Conservation (phyloP, 1,140 invertebrate species). For the Drosophila oshimai region DNA sequence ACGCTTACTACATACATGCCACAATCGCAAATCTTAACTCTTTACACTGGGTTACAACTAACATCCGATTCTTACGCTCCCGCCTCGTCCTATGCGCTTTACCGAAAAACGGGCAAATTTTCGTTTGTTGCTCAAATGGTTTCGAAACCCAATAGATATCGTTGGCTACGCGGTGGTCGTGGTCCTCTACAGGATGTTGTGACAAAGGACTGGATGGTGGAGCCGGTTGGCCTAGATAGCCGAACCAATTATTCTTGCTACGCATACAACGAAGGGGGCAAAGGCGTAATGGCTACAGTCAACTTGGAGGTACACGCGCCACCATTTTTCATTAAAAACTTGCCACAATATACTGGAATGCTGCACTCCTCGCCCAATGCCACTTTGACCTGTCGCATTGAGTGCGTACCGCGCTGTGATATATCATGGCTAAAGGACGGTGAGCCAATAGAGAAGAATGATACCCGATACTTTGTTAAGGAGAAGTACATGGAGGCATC, state of each 20-base stretch:
- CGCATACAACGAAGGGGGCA: conserved; percentile 91
- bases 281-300: conserved; percentile 88
- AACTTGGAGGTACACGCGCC: conserved; percentile 92
- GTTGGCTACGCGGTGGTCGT: conserved; percentile 89
- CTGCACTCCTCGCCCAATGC: conserved; percentile 87
- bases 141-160: conserved; percentile 84
- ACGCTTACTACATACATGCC: conserved; percentile 75
- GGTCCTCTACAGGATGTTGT: conserved; percentile 89
- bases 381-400: conserved; percentile 92
- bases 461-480: conserved; percentile 88
- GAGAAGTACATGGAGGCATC: conserved; percentile 87
- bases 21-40: conserved; percentile 79
- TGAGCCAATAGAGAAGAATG: conserved; percentile 85
- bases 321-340: conserved; percentile 92
- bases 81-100: conserved; percentile 51
- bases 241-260: conserved; percentile 94
- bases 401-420: conserved; percentile 92
- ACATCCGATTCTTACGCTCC: conserved; percentile 9
- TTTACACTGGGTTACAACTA: conserved; percentile 49
- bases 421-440: conserved; percentile 93
- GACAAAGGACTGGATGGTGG: conserved; percentile 89
- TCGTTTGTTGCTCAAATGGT: conserved; percentile 65
- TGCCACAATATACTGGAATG: conserved; percentile 91
- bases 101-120: conserved; percentile 79
- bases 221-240: conserved; percentile 91